Evolutionary conservation across 2,888 invertebrate species (phyloP), one percentile per base, ranked within the genome.

Genomic region (Polietes domitor): DNA sequence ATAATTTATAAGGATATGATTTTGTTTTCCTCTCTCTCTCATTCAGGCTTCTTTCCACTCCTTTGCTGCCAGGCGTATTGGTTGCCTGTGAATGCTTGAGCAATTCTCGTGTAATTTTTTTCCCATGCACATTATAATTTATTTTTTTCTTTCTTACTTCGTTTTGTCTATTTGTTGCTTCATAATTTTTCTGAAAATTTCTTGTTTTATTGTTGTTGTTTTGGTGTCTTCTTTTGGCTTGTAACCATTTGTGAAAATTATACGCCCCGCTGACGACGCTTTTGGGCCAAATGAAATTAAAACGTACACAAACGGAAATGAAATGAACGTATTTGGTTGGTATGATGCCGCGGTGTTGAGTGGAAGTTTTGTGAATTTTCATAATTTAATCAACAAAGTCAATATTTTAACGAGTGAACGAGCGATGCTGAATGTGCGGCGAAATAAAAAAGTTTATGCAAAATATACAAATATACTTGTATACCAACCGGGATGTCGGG

Each of bases 351-450:
- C 12, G 5, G 10, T 43, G 41, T 12, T 43, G 15, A 21, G 26
- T 37, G 43, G 21, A 47, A 43, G 68, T 43, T 43, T 58, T 73
- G 24, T 58, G 70, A 75, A 80, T 77, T 82, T 85, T 82, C 80
- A 80, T 85, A 82, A 85, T 82, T 82, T 85, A 80, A 85, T 85
- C 82, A 85, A 75, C 82, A 85, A 82, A 82, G 82, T 82, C 85
- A 85, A 85, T 82, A 85, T 63, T 80, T 76, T 41, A 78, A 80
- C 21, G 83, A 80, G 73, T 80, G 73, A 50, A 17, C 26, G 58
- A 37, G 37, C n/a, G n/a, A 26, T 15, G 26, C 55, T 55, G 55
- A 55, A 7, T 55, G 55, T 12, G 55, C 24, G 24, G 32, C 61
- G 32, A 77, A 43, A 17, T 12, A 71, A 61, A n/a, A 76, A 26